Base-by-base conservation (phyloP, 2,797 vertebrate genomes). In the Falco novaeseelandiae region DNA sequence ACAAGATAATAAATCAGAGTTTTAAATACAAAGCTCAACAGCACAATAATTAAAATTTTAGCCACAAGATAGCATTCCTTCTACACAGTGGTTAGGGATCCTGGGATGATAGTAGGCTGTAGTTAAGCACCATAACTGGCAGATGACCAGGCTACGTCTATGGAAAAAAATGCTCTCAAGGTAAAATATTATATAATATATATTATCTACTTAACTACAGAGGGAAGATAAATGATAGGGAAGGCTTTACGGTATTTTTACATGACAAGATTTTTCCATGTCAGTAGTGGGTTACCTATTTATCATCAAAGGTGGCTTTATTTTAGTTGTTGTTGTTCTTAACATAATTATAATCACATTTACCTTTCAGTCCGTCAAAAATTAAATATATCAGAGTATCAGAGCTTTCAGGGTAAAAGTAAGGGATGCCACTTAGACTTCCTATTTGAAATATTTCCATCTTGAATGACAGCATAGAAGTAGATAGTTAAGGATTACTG, bases 31-130 rank as follows among this genome's bases (percentile, higher is more conserved):
- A 95, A 96, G 88, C 94, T 96, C 87, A 95, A 92, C 44, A 97
- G 90, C 83, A 93, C 78, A 90, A 85, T 77, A 95, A 78, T 88
- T 82, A 77, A 66, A 93, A 95, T 78, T 94, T 93, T 61, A 93
- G 78, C 91, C 76, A 95, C 40, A 96, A 93, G 71, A 86, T 52
- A 95, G 65, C 65, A 94, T 61, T 94, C 66, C 61, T 91, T 92
- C 89, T 87, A 91, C 89, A 95, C 89, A 97, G 95, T 96, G 92
- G 94, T 97, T 96, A 94, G 94, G 90, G 94, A 97, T 97, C 96
- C 96, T 89, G 93, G 94, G 93, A 96, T 96, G 95, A 97, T 96
- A 95, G 96, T 94, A 97, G 93, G 95, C 94, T 96, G 90, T 97
- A 93, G 95, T 96, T 97, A 97, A 97, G 97, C 57, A 90, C 81